Evolutionary conservation across 1,140 invertebrate genomes (phyloP), one percentile per base, ranked within the genome.

Genomic region (Venustaconcha ellipsiformis): DNA sequence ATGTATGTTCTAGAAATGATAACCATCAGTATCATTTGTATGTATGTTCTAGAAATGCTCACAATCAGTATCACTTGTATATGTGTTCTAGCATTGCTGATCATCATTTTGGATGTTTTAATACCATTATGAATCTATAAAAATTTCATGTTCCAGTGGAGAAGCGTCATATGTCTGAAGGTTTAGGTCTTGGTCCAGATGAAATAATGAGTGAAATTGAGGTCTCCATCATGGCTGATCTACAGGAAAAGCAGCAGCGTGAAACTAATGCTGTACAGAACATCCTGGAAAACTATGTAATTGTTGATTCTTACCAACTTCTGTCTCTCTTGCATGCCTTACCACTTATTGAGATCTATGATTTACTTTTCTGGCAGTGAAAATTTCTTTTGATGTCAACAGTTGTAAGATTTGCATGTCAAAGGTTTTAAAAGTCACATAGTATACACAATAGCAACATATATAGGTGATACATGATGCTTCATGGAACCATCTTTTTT

Each of bases 211-310:
- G 86, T 30, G 83, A 87, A 62, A 37, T 87, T 6, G 72, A 74
- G 69, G 81, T 87, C 26, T 65, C 76, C 56, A 55, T 86, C 20
- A 70, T 87, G 76, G 77, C 86, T 26, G 82, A 86, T 72, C 76
- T 87, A 23, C 86, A 87, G 73, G 79, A 82, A 56, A 83, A 83
- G 64, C 86, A 87, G 66, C 76, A 74, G 59, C 65, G 76, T 63
- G 81, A 84, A 62, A 79, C 60, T 66, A 76, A 76, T 26, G 80
- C 78, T 12, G 55, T 82, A 37, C 74, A 79, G n/a, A 78, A 77
- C 8, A 48, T 84, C 14, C 74, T 85, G 14, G 76, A 81, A 56
- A 64, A 84, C 57, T 80, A 86, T 81, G 84, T 83, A 71, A 37
- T 17, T 30, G 14, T 48, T 56, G 70, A 63, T 72, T 11, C 55